Base-by-base conservation (phyloP, 2,888 invertebrate genomes). In the Smittia sp. region DNA sequence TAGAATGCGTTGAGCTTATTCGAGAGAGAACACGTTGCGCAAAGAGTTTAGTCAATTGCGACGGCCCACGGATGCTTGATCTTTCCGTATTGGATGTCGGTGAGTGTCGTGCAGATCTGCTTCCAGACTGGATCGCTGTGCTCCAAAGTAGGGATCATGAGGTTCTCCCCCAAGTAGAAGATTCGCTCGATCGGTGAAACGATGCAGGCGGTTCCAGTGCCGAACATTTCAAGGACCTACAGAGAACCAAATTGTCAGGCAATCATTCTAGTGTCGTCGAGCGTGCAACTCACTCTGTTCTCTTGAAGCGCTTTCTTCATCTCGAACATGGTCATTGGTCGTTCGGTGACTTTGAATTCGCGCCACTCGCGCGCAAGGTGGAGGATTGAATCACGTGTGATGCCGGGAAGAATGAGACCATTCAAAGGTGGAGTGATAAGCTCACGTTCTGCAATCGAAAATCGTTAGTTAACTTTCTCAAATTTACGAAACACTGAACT, bases 121-220 rank as follows among this genome's bases (percentile, higher is more conserved):
- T 88, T 87, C 81, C 86, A 91, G 22, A 98, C 79, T 0, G 94
- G 90, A 74, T 89, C 85, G 77, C 91, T 88, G 77, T 89, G 86
- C 77, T 88, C 84, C 83, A 88, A 86, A 18, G 93, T 93, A 69
- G 94, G 93, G 76, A 94, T 87, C 69, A 85, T 79, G 32, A 92
- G 84, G 73, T 86, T 82, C 70, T 86, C 83, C 2, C 88, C 91
- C 77, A 90, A 79, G 82, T 92, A 98, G 74, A 91, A 86, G 75
- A 99, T 93, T 75, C 89, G 86, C 74, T 91, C 90, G 74, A 99
- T 89, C 0, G 99, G 98, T 78, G 93, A 94, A 18, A 99, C 92
- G 66, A 97, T 87, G 78, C 95, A 95, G 0, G 99, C 99, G 24
- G 99, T 99, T 74, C 99, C 99, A n/a, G 96, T 89, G 74, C 98